phyloP scores from a whole-genome alignment of 2,113 vertebrate genomes.

The Apeltes quadracus region DNA sequence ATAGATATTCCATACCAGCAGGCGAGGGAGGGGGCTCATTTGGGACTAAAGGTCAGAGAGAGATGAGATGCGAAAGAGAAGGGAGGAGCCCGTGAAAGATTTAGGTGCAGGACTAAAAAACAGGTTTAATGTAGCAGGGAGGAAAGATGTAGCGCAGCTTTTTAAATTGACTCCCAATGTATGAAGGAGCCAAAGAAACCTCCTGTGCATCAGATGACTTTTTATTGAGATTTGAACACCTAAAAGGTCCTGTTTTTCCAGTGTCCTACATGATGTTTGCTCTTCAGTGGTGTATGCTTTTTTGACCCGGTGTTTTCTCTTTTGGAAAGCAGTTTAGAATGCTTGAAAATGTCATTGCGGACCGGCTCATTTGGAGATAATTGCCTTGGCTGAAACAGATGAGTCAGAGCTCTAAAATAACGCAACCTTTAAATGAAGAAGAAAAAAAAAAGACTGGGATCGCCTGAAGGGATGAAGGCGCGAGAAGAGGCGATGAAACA shows the following conservation, averaged over 20 bases:
- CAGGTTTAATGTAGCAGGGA: conserved; percentile 67
- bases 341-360: conserved; percentile 27
- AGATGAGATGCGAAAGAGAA: conserved; percentile 14
- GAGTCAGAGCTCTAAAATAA: conserved; percentile 43
- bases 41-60: conserved; percentile 54
- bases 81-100: conserved; percentile 23
- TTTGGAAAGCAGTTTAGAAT: conserved; percentile 16
- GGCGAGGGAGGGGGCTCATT: conserved; percentile 34
- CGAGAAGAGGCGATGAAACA: conserved; percentile 39
- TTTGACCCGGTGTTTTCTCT: neutral
- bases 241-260: conserved; percentile 18
- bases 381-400: conserved; percentile 22
- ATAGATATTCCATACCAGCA: conserved; percentile 62
- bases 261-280: neutral
- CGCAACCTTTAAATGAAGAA: conserved; percentile 53
- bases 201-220: neutral
- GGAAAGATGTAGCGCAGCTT: conserved; percentile 81
- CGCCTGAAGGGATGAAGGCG: conserved; percentile 51
- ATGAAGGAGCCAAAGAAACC: conserved; percentile 10
- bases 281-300: neutral
- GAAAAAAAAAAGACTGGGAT: conserved; percentile 48
- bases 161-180: conserved; percentile 44
- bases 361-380: conserved; percentile 30
- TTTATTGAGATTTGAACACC: conserved; percentile 18
- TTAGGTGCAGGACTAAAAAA: conserved; percentile 43